Evolutionary conservation across 2,888 invertebrate species (phyloP).

Genomic region (Halocaridina rubra): DNA sequence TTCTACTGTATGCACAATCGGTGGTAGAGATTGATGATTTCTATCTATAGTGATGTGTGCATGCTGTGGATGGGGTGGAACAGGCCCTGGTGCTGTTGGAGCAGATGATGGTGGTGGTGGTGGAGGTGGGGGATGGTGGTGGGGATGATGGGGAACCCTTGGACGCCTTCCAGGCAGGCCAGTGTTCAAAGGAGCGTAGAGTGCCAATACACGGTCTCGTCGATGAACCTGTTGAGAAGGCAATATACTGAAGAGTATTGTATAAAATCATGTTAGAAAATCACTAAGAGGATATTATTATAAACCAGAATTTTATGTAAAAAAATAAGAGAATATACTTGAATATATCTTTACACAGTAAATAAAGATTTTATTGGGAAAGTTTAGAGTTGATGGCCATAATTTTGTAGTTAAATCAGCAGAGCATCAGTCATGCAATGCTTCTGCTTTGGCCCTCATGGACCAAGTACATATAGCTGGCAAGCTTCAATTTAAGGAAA

Average conservation of each 20-base stretch:
- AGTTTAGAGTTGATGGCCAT: too few species aligned
- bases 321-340: too few species aligned
- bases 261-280: background rate
- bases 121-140: background rate
- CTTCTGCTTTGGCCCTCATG: too few species aligned
- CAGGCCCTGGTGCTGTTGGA: background rate
- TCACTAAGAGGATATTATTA: background rate
- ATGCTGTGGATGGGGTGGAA: background rate
- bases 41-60: background rate
- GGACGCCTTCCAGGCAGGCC: conserved; percentile 27
- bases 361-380: too few species aligned
- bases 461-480: too few species aligned
- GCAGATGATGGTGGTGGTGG: background rate
- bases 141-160: background rate
- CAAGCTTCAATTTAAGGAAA: background rate
- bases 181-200: conserved; percentile 42
- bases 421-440: too few species aligned
- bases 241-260: background rate
- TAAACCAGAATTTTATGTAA: background rate
- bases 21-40: conserved; percentile 22
- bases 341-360: too few species aligned
- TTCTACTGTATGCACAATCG: conserved; percentile 39
- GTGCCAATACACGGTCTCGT: conserved; percentile 46
- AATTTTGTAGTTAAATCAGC: too few species aligned
- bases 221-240: conserved; percentile 44